Evolutionary conservation across 2,888 invertebrate species (phyloP), one percentile per base, ranked within the genome.

Genomic region (Lapara coniferarum): DNA sequence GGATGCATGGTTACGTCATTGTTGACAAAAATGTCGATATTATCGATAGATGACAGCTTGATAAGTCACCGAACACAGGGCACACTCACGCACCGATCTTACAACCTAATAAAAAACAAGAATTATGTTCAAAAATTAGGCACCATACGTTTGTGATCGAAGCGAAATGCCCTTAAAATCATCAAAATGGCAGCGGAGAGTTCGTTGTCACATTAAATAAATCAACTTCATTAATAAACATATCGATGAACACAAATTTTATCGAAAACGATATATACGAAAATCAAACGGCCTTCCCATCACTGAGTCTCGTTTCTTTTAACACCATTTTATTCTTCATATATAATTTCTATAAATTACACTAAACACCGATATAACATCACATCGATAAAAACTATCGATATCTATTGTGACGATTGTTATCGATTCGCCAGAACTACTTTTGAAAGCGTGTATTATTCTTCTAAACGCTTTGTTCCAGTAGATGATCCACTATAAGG

Each of bases 91-190:
- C 49, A 63, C 63, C 63, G 19, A 49, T 63, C 49, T 63, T 63
- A 63, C 63, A 49, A 63, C 63, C 63, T 63, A 63, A 63, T 49
- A 63, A 63, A 63, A 63, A 63, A 46, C 51, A 70, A 67, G 71
- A 69, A 81, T 80, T 77, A 80, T 76, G 73, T 76, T 78, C 72
- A 77, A 82, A 84, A 87, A 82, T 85, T 87, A 85, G 87, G 86
- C 87, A 87, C 86, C 87, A 80, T 75, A 70, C 73, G 80, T 79
- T 79, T 79, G 80, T 53, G 53, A 53, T 59, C 63, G 53, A 85
- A 78, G 74, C 75, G 74, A 75, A 76, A 71, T 74, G 74, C 72
- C 44, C 53, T 75, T 76, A 81, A 77, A 81, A 63, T 72, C 72
- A 76, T 78, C 70, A 81, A 80, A 84, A 85, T 85, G 86, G 85